Evolutionary conservation across 2,797 vertebrate species (phyloP).

Genomic region (Hippopotamyrus pictus): DNA sequence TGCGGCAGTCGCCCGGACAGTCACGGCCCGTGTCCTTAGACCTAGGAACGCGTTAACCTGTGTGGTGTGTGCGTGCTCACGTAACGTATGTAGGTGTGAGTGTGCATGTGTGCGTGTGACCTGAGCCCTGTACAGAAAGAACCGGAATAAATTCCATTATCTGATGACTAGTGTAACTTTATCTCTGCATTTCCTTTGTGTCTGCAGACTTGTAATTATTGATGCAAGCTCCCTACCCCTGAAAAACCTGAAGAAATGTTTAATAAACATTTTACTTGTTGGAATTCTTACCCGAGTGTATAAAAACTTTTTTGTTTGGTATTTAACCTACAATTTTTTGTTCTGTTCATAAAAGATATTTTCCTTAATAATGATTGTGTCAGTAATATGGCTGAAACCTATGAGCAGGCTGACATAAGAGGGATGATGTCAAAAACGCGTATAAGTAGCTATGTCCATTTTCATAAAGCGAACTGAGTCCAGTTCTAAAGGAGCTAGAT

Average conservation of each 20-base stretch:
- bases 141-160: conserved; percentile 69
- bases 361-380: conserved; percentile 19
- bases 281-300: conserved; percentile 61
- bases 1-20: not conserved
- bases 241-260: conserved; percentile 87
- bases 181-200: conserved; percentile 82
- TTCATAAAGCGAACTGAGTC: conserved; percentile 24
- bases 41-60: conserved; percentile 33
- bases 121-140: conserved; percentile 78
- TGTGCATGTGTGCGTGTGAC: conserved; percentile 79
- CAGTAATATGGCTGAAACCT: conserved; percentile 16
- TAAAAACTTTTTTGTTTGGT: conserved; percentile 66
- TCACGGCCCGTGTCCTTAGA: not conserved
- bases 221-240: conserved; percentile 85
- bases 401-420: not conserved
- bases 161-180: conserved; percentile 72
- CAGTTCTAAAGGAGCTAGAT: conserved; percentile 20
- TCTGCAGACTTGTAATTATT: conserved; percentile 85
- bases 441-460: conserved; percentile 18
- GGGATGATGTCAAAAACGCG: not conserved
- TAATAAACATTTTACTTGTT: conserved; percentile 81
- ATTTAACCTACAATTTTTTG: conserved; percentile 49
- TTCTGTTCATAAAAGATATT: conserved; percentile 16
- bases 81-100: conserved; percentile 55
- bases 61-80: conserved; percentile 11